Evolutionary conservation across 2,113 vertebrate species (phyloP).

Genomic region (Grus americana): DNA sequence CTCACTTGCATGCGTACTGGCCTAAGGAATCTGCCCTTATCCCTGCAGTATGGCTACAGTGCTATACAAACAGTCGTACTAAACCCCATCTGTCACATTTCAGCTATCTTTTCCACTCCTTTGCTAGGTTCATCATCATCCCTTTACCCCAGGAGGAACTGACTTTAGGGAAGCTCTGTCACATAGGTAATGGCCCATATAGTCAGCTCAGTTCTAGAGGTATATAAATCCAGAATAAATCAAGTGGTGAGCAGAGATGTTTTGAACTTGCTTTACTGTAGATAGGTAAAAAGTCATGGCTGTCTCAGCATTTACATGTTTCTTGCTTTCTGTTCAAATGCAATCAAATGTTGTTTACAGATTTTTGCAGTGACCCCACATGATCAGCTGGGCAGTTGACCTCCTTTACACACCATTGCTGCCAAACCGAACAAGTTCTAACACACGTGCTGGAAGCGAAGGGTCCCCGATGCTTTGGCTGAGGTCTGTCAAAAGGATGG

Average conservation of each 20-base stretch:
- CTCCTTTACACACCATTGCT: not conserved
- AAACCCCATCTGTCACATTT: not conserved
- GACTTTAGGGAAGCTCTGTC: not conserved
- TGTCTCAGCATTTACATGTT: not conserved
- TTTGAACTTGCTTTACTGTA: not conserved
- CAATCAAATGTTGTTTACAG: not conserved
- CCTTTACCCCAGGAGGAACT: not conserved
- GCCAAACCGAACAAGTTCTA: not conserved
- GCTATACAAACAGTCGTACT: not conserved
- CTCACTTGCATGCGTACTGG: not conserved
- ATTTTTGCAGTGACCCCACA: not conserved
- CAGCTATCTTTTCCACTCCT: not conserved
- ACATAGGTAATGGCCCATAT: not conserved
- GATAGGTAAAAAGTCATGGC: not conserved
- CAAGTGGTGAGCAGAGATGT: not conserved
- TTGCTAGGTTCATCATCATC: not conserved
- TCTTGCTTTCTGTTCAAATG: not conserved
- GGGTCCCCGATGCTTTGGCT: not conserved
- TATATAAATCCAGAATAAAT: not conserved
- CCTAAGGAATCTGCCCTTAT: not conserved
- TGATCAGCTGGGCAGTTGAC: not conserved
- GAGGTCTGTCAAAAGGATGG: not conserved
- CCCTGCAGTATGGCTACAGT: not conserved
- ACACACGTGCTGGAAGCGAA: not conserved
- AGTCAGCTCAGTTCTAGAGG: not conserved